phyloP scores from a whole-genome alignment of 2,113 vertebrate genomes.

The Paedocypris sp. region DNA sequence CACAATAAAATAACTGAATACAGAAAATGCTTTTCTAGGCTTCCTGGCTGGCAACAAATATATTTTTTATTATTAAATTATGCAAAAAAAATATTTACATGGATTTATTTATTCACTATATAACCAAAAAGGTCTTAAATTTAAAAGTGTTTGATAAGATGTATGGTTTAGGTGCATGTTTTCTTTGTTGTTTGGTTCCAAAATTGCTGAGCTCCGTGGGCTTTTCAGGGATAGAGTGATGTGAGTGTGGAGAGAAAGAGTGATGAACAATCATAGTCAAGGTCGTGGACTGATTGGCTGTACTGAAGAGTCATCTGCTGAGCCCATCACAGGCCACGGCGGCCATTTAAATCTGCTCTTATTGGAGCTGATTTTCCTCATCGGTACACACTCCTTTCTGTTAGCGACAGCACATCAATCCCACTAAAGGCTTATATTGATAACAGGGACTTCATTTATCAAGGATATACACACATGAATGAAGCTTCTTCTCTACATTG shows the following conservation, averaged over 20 bases:
- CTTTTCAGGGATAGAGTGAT: conserved; percentile 15
- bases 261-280: conserved; percentile 30
- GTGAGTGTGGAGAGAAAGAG: conserved; percentile 18
- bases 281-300: conserved; percentile 30
- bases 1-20: background rate
- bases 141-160: too few relatives aligned
- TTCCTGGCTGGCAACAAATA: too few relatives aligned
- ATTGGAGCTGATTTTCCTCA: conserved; percentile 35
- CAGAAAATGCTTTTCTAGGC: too few relatives aligned
- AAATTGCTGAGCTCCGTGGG: background rate
- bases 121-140: too few relatives aligned
- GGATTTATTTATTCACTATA: too few relatives aligned
- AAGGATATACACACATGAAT: conserved; percentile 32
- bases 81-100: too few relatives aligned
- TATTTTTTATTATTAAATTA: too few relatives aligned
- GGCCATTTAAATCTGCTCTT: conserved; percentile 37
- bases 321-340: conserved; percentile 24
- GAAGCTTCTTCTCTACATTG: conserved; percentile 18
- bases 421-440: conserved; percentile 26
- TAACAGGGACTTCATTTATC: conserved; percentile 29
- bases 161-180: too few relatives aligned
- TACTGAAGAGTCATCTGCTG: conserved; percentile 17
- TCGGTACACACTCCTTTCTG: conserved; percentile 19
- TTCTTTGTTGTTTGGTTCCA: too few relatives aligned
- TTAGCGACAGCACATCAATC: conserved; percentile 32